Evolutionary conservation across 2,888 invertebrate genomes (phyloP).

Genomic region (Lydus trimaculatus): DNA sequence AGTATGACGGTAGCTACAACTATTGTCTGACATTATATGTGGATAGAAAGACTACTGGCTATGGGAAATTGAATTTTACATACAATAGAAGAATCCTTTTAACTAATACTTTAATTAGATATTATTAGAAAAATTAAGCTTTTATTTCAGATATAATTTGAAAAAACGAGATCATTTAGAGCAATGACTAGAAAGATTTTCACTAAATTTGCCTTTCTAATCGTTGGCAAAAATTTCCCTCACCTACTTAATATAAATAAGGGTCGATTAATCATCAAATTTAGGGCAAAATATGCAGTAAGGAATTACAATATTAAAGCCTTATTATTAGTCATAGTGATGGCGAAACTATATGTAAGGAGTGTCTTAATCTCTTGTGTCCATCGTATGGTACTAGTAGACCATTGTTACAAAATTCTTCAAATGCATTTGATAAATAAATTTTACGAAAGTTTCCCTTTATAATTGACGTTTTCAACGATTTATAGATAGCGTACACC

Average conservation of each 20-base stretch:
- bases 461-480: background rate
- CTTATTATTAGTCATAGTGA: background rate
- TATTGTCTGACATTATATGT: background rate
- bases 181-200: background rate
- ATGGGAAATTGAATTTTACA: background rate
- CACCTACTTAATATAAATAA: background rate
- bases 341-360: slow-evolving; percentile 1
- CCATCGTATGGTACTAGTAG: background rate
- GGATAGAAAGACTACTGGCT: background rate
- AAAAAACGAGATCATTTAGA: background rate
- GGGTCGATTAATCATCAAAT: slow-evolving; percentile 1
- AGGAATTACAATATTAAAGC: background rate
- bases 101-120: background rate
- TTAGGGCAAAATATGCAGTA: background rate
- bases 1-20: background rate
- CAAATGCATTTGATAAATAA: background rate
- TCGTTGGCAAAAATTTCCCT: background rate
- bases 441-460: background rate
- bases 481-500: background rate
- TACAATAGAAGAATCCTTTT: background rate
- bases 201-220: background rate
- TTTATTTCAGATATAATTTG: background rate
- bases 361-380: slow-evolving; percentile 1
- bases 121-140: background rate
- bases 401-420: background rate